Base-by-base conservation (phyloP, 64 coral and sea anemone species). In the Catalaphyllia jardinei region DNA sequence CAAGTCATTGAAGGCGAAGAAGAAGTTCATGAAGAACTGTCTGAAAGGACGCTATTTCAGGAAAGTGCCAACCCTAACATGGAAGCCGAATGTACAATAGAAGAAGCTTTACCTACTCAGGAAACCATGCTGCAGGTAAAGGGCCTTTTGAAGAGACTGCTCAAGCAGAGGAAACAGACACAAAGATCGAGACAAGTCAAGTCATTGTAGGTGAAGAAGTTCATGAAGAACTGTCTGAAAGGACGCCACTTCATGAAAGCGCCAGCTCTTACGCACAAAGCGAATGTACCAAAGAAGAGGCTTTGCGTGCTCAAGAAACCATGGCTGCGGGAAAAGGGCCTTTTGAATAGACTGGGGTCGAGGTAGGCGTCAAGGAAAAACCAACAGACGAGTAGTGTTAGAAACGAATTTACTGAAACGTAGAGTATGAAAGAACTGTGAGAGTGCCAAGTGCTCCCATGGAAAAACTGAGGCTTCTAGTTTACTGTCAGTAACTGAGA, bases 141-240 rank as follows among this genome's bases (percentile, higher is more conserved):
- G 55, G 79, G n/a, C 57, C 54, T 60, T 62, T 33, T 81, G 54
- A 81, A 30, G 79, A 81, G 54, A 62, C 55, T 62, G 79, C 17
- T 57, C 0, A 15, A 57, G 15, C 54, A 12, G 9, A 57, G 2
- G 54, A 12, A 57, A 13, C 54, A 57, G 65, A 69, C 10, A 25
- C 65, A 24, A 4, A 69, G n/a, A 4, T n/a, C n/a, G n/a, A 27
- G 65, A 24, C 22, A 25, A 0, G 22, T 25, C 22, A 69, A 28
- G 65, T 29, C 22, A 69, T 27, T 11, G 65, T 29, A 69, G 24
- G 25, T 4, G 19, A 25, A 0, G 22, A 67, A 67, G 64, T 8
- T 24, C n/a, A n/a, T n/a, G 64, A 1, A 24, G 65, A 29, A 22
- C 5, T 10, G 8, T 25, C 65, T 69, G 65, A 67, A 4, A 22